Evolutionary conservation across 2,113 vertebrate genomes (phyloP), one percentile per base, ranked within the genome.

Genomic region (Motacilla tschutschensis): DNA sequence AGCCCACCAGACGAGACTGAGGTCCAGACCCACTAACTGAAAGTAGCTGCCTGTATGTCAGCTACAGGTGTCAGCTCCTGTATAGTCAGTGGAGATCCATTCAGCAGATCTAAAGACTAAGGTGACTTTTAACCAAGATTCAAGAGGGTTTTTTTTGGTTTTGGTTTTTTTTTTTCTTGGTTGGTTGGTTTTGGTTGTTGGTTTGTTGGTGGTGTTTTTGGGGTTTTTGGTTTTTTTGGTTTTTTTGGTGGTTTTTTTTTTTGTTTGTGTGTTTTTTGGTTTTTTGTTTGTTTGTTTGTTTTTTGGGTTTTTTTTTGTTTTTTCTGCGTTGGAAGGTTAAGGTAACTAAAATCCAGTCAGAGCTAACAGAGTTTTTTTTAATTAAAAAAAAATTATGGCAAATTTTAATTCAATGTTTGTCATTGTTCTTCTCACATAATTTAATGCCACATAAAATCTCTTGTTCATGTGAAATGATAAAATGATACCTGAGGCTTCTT

Each of bases 1-100:
- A 85, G 36, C 9, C 13, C 22, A 35, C 6, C 0, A 2, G 36
- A 28, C 17, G 50, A 35, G 44, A 28, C 48, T 57, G 2, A 0
- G 17, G 12, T 58, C 21, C 22, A 43, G 59, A 47, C 12, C 4
- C 24, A 8, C 9, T 12, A 38, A n/a, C 12, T 0, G 2, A 17
- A 67, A 31, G 12, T 50, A 12, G 7, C 25, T 58, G n/a, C 14
- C 25, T 35, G 2, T 28, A 6, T 29, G 28, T 22, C 33, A 57
- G 38, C 46, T 47, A 8, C 12, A 3, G 6, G 9, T 48, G 47
- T 51, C 22, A 31, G 31, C 21, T 57, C 10, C 14, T 70, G 5
- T 41, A 7, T 17, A 54, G 36, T 36, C 41, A 25, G 1, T 17
- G 29, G n/a, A 46, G 29, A 36, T 53, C 26, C 5, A 11, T 36